Base-by-base conservation (phyloP, 1,140 invertebrate genomes). In the Drosophila parabipectinata region DNA sequence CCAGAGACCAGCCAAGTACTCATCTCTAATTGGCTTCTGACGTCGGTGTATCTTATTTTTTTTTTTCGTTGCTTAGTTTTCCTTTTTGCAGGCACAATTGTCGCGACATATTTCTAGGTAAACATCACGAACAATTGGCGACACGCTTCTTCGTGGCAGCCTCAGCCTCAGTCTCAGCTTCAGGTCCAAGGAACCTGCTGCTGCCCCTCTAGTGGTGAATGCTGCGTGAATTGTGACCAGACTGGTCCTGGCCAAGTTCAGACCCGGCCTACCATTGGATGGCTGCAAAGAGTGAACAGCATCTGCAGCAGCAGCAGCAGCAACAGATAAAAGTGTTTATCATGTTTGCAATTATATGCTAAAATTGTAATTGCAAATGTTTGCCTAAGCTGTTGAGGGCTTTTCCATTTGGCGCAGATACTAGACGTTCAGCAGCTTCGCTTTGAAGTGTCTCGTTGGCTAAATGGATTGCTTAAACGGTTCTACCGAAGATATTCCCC, bases 71-170 rank as follows among this genome's bases (percentile, higher is more conserved):
- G 50, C 57, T 73, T 52, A 26, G 54, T 67, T 66, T 69, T 62
- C 45, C 32, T 61, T 57, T 56, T 59, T 77, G 60, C 59, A 57
- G 62, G 39, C 72, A 83, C 75, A 88, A 88, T 87, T 88, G 83
- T 88, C 83, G 83, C 83, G 83, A 88, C 83, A 88, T 91, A 90
- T 91, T 91, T 91, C 90, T 91, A 91, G 85, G 90, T 91, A 91
- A 91, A 87, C 77, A 88, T 91, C 89, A 90, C 88, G 89, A 90
- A 85, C 84, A 90, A 91, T 91, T 91, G 90, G 90, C 90, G 90
- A 91, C 90, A 91, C 90, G 90, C 90, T 91, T 91, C 89, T 91
- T 76, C 79, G 85, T 71, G 76, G 81, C 82, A 79, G 82, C 72
- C 12, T 37, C 34, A 37, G 34, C 34, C 10, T 12, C 12, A 37